Conservation (phyloP, 2,113 vertebrate genomes). For the Lontra canadensis region DNA sequence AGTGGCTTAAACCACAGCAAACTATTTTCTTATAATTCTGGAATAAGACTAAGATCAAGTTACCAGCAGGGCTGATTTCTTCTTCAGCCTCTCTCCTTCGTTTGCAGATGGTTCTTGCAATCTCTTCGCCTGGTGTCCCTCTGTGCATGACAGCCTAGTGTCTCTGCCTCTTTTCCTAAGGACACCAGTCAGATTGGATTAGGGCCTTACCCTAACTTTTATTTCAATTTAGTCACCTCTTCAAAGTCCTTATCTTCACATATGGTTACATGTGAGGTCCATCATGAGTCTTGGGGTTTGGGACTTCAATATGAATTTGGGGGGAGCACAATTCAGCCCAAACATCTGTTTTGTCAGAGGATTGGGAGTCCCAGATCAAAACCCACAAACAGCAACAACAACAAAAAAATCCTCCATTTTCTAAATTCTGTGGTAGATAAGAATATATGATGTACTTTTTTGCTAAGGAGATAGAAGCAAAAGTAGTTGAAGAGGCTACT, state of each 20-base stretch:
- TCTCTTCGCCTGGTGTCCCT: neutral
- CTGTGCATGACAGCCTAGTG: rapidly evolving
- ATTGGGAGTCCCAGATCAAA: neutral
- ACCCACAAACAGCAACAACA: neutral
- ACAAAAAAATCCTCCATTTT: neutral
- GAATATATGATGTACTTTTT: neutral
- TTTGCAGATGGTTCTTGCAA: neutral
- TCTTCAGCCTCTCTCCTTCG: neutral
- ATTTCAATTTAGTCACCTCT: neutral
- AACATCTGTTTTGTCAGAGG: neutral
- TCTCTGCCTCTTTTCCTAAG: neutral
- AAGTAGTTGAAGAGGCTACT: neutral
- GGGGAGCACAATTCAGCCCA: neutral
- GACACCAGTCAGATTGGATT: neutral
- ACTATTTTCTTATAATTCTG: neutral
- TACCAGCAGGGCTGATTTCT: neutral
- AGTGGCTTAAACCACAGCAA: neutral
- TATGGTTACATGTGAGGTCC: neutral
- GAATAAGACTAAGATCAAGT: neutral
- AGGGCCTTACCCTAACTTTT: neutral
- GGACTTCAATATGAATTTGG: neutral
- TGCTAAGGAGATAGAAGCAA: neutral
- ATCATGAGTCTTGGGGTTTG: neutral
- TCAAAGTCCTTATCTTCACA: neutral
- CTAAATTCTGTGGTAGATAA: neutral